These are phyloP conservation scores for Delichon dasypus DNA, from an alignment of 2,797 vertebrate species.

Conservation along the genomic window DNA sequence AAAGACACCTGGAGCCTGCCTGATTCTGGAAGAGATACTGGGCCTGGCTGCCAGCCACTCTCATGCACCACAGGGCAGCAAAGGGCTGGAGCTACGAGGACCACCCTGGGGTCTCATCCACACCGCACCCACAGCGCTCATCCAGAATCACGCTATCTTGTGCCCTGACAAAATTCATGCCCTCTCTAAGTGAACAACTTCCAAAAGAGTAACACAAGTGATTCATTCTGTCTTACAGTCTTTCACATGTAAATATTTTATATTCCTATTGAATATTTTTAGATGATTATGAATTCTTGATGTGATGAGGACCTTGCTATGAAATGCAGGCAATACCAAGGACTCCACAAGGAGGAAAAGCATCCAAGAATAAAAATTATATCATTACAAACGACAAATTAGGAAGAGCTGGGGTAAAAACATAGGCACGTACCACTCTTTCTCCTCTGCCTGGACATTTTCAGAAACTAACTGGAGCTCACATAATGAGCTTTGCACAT, in stretches of 20 bases:
- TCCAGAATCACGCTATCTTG: neutral
- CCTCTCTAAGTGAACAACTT: constrained; percentile 35
- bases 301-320: constrained; percentile 76
- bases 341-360: constrained; percentile 61
- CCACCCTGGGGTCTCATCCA: neutral
- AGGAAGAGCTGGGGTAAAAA: constrained; percentile 9
- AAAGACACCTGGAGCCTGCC: neutral
- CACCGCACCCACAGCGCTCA: neutral
- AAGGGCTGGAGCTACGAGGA: neutral
- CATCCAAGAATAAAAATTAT: constrained; percentile 53
- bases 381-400: constrained; percentile 18
- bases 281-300: constrained; percentile 82
- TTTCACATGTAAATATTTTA: constrained; percentile 81
- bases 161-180: neutral
- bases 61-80: neutral
- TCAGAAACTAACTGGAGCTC: neutral
- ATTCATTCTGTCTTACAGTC: constrained; percentile 66
- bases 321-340: constrained; percentile 67
- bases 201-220: constrained; percentile 38
- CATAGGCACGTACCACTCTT: neutral
- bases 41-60: constrained; percentile 10
- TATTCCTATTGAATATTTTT: constrained; percentile 79
- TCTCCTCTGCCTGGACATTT: neutral
- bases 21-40: neutral
- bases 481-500: neutral